Evolutionary conservation across 1,140 invertebrate species (phyloP).

Genomic region (Hyposmocoma kahamanoa): DNA sequence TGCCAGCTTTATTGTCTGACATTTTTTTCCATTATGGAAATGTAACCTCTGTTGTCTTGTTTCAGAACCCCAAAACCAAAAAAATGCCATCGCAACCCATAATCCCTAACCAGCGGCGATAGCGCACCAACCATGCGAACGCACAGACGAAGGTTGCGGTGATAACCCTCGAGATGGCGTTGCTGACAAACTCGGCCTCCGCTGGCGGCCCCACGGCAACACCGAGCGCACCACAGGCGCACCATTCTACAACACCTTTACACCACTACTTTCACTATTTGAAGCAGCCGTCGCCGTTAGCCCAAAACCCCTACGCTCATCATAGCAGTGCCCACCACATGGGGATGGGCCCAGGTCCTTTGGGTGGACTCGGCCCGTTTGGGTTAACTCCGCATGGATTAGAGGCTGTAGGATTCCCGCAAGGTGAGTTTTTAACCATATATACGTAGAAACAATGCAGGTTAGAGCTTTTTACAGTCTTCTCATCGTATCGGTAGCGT

Average conservation of each 20-base stretch:
- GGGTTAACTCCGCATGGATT: slow-evolving; percentile 65
- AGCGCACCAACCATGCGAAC: too few species aligned
- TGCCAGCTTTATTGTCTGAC: too few species aligned
- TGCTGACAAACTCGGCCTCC: slow-evolving; percentile 52
- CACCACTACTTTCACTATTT: slow-evolving; percentile 71
- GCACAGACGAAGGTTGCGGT: slow-evolving; percentile 41
- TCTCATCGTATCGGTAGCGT: too few species aligned
- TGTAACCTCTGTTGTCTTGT: neutral
- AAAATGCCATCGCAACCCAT: neutral
- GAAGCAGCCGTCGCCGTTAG: slow-evolving; percentile 60
- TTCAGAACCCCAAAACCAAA: neutral
- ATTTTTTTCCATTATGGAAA: too few species aligned
- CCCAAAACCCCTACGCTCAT: slow-evolving; percentile 65
- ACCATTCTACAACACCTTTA: slow-evolving; percentile 57
- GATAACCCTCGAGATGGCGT: slow-evolving; percentile 47
- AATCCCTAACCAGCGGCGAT: too few species aligned
- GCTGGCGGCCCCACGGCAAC: slow-evolving; percentile 42
- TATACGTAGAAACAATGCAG: too few species aligned
- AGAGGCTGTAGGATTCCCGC: slow-evolving; percentile 70
- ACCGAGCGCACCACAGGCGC: slow-evolving; percentile 48
- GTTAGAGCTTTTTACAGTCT: too few species aligned
- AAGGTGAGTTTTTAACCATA: slow-evolving; percentile 51
- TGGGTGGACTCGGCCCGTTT: slow-evolving; percentile 64
- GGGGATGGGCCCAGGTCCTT: slow-evolving; percentile 59
- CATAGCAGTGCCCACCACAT: slow-evolving; percentile 63